A percentile compares a stretch with the other conserved stretches of the same genome.
phyloP scores from a whole-genome alignment of 1,140 invertebrate species.

The Myzus persicae region DNA sequence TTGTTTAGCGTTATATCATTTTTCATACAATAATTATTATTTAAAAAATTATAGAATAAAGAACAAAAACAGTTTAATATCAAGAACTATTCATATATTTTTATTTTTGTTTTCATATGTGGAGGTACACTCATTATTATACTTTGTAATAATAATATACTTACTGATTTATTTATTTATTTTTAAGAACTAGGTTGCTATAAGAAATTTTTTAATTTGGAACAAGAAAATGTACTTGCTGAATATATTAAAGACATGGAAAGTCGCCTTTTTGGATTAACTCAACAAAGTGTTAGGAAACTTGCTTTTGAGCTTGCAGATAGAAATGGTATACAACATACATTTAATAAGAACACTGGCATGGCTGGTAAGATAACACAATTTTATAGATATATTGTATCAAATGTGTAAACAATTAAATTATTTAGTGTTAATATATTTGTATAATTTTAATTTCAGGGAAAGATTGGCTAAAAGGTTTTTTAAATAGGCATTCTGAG shows the following conservation, averaged over 20 bases:
- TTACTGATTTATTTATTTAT: too few species aligned
- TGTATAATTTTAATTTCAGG: conserved; percentile 1
- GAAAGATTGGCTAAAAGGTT: conserved; percentile 59
- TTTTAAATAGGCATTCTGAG: too few species aligned
- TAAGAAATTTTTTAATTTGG: not conserved
- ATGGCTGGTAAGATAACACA: conserved; percentile 21
- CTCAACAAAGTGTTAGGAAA: not conserved
- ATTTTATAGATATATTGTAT: not conserved
- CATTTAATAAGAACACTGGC: not conserved
- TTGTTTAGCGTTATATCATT: too few species aligned
- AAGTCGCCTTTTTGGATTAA: not conserved
- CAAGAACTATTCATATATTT: too few species aligned
- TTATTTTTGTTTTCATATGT: too few species aligned
- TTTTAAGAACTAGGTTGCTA: not conserved
- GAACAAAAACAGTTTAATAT: too few species aligned
- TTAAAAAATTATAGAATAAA: too few species aligned
- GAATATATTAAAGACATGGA: not conserved
- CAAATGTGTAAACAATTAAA: too few species aligned
- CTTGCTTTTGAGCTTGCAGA: not conserved
- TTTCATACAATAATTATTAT: too few species aligned
- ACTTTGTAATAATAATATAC: too few species aligned
- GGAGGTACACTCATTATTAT: too few species aligned
- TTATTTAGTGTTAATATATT: not conserved
- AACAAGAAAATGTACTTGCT: not conserved
- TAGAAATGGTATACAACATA: not conserved